Percentiles rank a stretch among this genome's conserved stretches.
Evolutionary conservation across 2,888 invertebrate genomes (phyloP).

Genomic region (Deladenus siricidicola): DNA sequence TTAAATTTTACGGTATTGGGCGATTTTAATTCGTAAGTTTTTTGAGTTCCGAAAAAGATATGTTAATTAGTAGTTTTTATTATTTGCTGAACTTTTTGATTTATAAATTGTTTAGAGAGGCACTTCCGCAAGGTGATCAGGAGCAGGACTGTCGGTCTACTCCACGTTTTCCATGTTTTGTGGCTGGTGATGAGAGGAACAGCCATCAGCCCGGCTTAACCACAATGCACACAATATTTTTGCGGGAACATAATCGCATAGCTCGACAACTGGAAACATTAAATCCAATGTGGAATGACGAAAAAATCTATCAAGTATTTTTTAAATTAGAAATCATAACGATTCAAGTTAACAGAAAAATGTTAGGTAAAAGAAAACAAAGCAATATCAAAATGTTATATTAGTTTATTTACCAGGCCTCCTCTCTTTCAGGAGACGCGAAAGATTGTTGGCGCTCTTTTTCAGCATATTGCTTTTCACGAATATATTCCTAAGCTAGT

Average conservation of each 20-base stretch:
- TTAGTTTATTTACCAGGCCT: not conserved
- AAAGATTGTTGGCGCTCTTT: slow-evolving; percentile 54
- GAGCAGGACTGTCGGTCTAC: slow-evolving; percentile 47
- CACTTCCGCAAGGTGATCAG: slow-evolving; percentile 33
- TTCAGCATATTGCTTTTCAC: slow-evolving; percentile 59
- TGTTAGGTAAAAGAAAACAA: not conserved
- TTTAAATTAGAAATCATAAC: not conserved
- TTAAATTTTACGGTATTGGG: slow-evolving; percentile 39
- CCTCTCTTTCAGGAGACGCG: slow-evolving; percentile 53
- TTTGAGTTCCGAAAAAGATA: not conserved
- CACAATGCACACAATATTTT: slow-evolving; percentile 47
- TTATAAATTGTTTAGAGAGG: slow-evolving; percentile 21
- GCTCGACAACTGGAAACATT: slow-evolving; percentile 32
- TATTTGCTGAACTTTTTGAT: not conserved
- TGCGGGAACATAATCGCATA: slow-evolving; percentile 52
- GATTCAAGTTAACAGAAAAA: not conserved
- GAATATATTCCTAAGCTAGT: slow-evolving; percentile 71
- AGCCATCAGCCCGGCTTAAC: slow-evolving; percentile 50
- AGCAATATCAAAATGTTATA: too few species aligned
- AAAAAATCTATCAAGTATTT: slow-evolving; percentile 51
- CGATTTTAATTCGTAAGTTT: slow-evolving; percentile 16
- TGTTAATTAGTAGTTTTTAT: not conserved
- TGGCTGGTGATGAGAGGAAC: slow-evolving; percentile 46
- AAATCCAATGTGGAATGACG: slow-evolving; percentile 55
- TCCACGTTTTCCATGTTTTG: slow-evolving; percentile 33